Evolutionary conservation across 1,140 invertebrate genomes (phyloP).

Genomic region (Oncopeltus fasciatus): DNA sequence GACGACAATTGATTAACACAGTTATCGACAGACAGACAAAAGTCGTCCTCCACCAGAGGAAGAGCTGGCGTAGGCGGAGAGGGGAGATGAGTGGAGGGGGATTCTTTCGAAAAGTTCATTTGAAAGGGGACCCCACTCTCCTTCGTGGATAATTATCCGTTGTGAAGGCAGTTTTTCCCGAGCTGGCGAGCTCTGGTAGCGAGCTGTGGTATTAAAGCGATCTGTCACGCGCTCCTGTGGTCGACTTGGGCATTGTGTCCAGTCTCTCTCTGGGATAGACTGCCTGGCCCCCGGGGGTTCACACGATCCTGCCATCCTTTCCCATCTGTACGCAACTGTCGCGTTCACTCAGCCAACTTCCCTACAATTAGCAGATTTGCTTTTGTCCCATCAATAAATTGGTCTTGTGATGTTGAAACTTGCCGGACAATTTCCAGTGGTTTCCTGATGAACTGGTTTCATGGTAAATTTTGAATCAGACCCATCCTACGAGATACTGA

Average conservation of each 20-base stretch:
- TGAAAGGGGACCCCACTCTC: neutral
- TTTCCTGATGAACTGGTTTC: too few species aligned
- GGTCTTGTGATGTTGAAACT: neutral
- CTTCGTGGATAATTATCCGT: neutral
- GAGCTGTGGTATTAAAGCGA: neutral
- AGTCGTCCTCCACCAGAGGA: neutral
- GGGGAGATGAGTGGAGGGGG: neutral
- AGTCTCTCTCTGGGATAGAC: neutral
- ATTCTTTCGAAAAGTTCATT: neutral
- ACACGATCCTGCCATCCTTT: too few species aligned
- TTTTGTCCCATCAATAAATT: neutral
- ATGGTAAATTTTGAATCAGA: too few species aligned
- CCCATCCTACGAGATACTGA: too few species aligned
- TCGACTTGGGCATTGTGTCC: neutral
- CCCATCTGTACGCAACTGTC: too few species aligned
- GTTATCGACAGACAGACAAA: constrained; percentile 6
- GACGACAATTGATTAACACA: constrained; percentile 6
- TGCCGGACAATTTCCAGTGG: too few species aligned
- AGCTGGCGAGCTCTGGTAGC: too few species aligned
- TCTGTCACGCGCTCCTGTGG: too few species aligned
- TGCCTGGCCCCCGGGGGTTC: neutral
- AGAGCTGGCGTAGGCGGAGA: too few species aligned
- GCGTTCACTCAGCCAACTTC: too few species aligned
- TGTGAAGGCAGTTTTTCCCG: neutral
- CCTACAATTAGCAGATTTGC: neutral